Base-by-base conservation (phyloP, 2,888 invertebrate species). In the Nomada ruficornis region DNA sequence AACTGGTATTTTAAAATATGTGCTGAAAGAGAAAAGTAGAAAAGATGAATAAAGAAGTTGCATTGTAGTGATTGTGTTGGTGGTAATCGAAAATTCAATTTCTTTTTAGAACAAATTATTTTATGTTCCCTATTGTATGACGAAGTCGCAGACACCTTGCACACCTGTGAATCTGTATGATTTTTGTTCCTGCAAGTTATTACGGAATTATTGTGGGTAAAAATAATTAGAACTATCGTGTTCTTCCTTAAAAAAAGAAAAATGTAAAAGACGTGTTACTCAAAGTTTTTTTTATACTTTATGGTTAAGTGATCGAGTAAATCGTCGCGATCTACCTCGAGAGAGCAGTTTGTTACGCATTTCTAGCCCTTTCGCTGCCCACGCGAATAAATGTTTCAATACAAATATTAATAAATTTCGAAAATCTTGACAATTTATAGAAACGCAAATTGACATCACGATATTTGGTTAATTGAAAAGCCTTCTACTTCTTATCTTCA, bases 271-370 rank as follows among this genome's bases (percentile, higher is more conserved):
- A 47, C 1, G 23, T 47, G 47, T 65, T 65, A 69, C 11, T 11
- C n/a, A 36, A 54, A 69, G 23, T 20, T n/a, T 7, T 36, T 71
- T 68, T 44, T 57, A 68, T 57, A 18, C 29, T 44, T 36, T 82
- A 74, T 65, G 70, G 63, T 75, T 71, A 68, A 75, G 26, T 70
- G 65, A 70, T 67, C 44, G 59, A 79, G 50, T 65, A 42, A 74
- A 63, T 82, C 80, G 82, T 75, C 82, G 67, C 82, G 82, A 80
- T 71, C 80, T 82, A 82, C 80, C 82, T 80, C 80, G 82, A 80
- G 75, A 75, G 80, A 75, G 75, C 70, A 80, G 70, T 75, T 82
- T 75, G 75, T 75, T 68, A 80, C 71, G 75, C 75, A 54, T 67
- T 62, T 80, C 75, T 80, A 82, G 67, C 82, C 75, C 75, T 67